Conservation (phyloP, 2,888 invertebrate genomes). For the Sminthurides aquaticus region DNA sequence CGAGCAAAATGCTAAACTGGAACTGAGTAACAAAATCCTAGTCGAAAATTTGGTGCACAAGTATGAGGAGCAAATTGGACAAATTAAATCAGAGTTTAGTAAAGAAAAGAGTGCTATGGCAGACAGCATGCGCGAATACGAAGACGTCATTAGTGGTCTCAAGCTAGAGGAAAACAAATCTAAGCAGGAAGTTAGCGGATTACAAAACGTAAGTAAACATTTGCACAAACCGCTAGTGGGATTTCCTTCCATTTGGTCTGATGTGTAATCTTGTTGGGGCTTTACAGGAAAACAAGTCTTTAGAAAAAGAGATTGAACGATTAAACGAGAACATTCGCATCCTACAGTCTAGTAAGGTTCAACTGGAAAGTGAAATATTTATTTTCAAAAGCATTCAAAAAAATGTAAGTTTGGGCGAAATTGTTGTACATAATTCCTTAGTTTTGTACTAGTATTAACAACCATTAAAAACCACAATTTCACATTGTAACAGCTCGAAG, state of each 20-base stretch:
- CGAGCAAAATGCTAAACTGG: constrained; percentile 76
- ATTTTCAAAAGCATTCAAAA: constrained; percentile 45
- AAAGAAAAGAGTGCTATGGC: constrained; percentile 14
- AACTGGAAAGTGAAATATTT: constrained; percentile 52
- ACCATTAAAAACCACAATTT: constrained; percentile 3
- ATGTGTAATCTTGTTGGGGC: not conserved
- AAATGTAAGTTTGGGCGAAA: constrained; percentile 34
- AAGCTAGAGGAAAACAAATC: constrained; percentile 12
- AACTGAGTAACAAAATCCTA: constrained; percentile 61
- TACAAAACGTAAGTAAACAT: constrained; percentile 14
- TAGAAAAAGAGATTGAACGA: constrained; percentile 59
- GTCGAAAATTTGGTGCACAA: constrained; percentile 62
- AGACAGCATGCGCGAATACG: constrained; percentile 16
- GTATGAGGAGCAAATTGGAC: constrained; percentile 63
- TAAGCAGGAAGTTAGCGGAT: constrained; percentile 11
- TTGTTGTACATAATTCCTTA: not conserved
- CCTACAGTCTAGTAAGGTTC: constrained; percentile 51
- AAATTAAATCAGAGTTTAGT: constrained; percentile 13
- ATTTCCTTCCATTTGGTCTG: no score
- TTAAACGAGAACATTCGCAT: constrained; percentile 56
- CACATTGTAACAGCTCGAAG: constrained; percentile 44
- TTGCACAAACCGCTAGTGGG: no score
- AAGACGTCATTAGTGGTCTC: constrained; percentile 5
- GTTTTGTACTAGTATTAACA: no score
- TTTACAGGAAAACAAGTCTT: constrained; percentile 55